Evolutionary conservation across 2,113 vertebrate species (phyloP).

Genomic region (Sakesphorus luctuosus): DNA sequence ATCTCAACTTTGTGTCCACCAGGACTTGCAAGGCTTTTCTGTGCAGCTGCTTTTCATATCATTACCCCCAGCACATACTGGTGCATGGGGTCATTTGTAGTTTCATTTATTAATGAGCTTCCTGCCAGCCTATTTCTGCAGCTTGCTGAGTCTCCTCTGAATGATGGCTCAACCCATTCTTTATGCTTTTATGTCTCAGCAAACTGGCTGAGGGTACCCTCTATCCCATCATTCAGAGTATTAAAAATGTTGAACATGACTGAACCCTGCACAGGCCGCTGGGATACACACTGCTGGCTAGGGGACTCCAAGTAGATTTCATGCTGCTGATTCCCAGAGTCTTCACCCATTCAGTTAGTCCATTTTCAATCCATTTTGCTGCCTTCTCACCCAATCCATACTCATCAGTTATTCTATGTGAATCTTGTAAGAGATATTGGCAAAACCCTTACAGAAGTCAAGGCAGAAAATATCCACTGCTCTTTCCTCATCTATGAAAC

Average conservation of each 20-base stretch:
- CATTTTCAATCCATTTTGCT: neutral
- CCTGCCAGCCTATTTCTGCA: neutral
- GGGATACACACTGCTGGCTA: neutral
- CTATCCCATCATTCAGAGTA: neutral
- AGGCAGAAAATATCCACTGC: neutral
- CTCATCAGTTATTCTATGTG: neutral
- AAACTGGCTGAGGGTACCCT: neutral
- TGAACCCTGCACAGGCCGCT: rapidly evolving
- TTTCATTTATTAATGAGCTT: neutral
- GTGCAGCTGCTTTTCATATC: neutral
- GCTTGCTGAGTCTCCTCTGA: neutral
- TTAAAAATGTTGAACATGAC: neutral
- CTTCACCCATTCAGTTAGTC: neutral
- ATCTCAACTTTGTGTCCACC: neutral
- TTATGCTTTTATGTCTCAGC: neutral
- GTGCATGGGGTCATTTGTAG: neutral
- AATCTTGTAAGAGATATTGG: neutral
- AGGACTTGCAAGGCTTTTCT: neutral
- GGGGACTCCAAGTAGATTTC: neutral
- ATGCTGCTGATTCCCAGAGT: neutral
- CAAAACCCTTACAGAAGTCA: neutral
- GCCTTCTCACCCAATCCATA: neutral
- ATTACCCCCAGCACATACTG: rapidly evolving
- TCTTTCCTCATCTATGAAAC: neutral
- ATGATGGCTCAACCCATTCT: neutral